phyloP scores from a whole-genome alignment of 2,113 vertebrate species.

The Equus quagga region DNA sequence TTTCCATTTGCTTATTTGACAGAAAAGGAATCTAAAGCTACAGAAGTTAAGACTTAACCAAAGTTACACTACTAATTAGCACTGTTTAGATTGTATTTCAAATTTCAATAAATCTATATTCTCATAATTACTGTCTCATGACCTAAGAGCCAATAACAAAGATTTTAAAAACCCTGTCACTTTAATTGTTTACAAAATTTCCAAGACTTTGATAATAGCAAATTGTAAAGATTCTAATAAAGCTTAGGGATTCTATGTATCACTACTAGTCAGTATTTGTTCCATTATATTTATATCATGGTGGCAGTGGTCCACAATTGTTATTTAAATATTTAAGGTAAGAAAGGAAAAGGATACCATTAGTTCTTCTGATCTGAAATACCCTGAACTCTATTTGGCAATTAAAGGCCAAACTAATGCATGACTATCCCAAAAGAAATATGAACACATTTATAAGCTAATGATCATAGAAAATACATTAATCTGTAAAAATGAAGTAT shows the following conservation, averaged over 20 bases:
- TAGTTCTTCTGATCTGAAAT: constrained; percentile 39
- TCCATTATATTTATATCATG: neutral
- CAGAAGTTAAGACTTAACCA: constrained; percentile 6
- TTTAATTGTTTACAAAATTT: constrained; percentile 35
- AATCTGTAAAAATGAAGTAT: neutral
- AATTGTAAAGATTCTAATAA: constrained; percentile 7
- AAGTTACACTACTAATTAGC: neutral
- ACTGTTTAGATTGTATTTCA: constrained; percentile 8
- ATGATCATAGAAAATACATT: neutral
- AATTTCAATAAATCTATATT: constrained; percentile 40
- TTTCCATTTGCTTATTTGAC: neutral
- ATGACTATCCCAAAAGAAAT: neutral
- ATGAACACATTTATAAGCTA: neutral
- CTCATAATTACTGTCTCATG: neutral
- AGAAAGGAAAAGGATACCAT: constrained; percentile 26
- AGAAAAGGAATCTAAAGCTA: constrained; percentile 52
- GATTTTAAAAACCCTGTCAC: neutral
- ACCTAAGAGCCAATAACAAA: neutral
- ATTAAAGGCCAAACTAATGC: neutral
- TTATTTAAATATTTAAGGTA: constrained; percentile 32
- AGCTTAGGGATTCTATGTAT: neutral
- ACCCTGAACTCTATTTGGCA: constrained; percentile 19
- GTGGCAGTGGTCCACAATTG: neutral
- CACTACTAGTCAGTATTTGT: neutral
- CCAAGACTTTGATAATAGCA: neutral